A percentile compares a stretch with the other conserved stretches of the same genome.
Evolutionary conservation across 1,140 invertebrate genomes (phyloP).

Genomic region (Propsilocerus akamusi): DNA sequence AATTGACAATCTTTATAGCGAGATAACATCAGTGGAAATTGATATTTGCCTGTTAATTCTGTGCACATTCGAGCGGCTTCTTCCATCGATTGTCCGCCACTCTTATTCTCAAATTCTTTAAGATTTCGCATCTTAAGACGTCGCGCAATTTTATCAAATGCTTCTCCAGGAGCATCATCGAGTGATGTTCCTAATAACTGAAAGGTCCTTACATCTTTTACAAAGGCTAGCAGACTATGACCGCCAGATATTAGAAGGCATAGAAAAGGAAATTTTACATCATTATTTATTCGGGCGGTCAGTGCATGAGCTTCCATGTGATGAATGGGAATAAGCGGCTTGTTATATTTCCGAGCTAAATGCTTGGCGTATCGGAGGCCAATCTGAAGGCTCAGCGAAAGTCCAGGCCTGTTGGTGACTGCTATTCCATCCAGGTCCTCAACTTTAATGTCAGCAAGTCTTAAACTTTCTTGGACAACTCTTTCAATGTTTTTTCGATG

Average conservation of each 20-base stretch:
- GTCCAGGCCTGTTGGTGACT: constrained; percentile 72
- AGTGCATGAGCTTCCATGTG: constrained; percentile 99
- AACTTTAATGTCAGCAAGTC: constrained; percentile 40
- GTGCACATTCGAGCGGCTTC: constrained; percentile 46
- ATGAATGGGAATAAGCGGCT: constrained; percentile 89
- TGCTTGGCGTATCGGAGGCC: constrained; percentile 73
- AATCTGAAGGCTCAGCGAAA: constrained; percentile 58
- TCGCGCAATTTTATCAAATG: constrained; percentile 77
- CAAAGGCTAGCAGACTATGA: constrained; percentile 70
- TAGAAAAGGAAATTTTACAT: constrained; percentile 74
- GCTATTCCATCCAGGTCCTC: constrained; percentile 77
- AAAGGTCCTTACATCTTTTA: constrained; percentile 55
- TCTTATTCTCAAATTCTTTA: constrained; percentile 45
- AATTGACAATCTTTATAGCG: constrained; percentile 59
- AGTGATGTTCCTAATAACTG: constrained; percentile 53
- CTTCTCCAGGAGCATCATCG: constrained; percentile 83
- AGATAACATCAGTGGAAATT: constrained; percentile 39
- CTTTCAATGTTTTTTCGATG: constrained; percentile 62
- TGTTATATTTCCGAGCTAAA: constrained; percentile 43
- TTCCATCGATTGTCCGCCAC: constrained; percentile 77
- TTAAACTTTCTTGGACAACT: constrained; percentile 50
- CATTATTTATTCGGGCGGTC: constrained; percentile 48
- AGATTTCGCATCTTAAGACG: constrained; percentile 68
- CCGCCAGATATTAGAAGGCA: constrained; percentile 82
- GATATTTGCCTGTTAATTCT: constrained; percentile 39